Evolutionary conservation across 1,140 invertebrate species (phyloP), one percentile per base, ranked within the genome.

Genomic region (Maconellicoccus hirsutus): DNA sequence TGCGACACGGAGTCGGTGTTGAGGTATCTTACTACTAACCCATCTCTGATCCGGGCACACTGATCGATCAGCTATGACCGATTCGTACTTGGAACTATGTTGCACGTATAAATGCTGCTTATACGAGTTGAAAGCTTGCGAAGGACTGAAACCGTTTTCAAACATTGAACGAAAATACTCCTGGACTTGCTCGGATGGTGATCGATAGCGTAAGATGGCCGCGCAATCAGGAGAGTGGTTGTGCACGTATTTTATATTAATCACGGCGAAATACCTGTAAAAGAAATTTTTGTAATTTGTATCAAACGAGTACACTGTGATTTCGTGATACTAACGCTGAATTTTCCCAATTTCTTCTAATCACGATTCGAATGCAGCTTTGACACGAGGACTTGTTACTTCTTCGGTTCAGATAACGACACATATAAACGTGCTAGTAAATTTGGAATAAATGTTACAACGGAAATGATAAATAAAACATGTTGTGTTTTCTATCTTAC

Each of bases 71-170:
- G 61, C 61, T 2, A 66, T 25, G 10, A 66, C 25, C 4, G 21
- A 8, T 8, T 66, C 61, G 25, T 66, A 66, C 8, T 66, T 25
- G 25, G 21, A 16, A 66, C 10, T 26, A 66, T 26, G 19, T 26
- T 66, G 61, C 6, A 23, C 61, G 61, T 66, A 66, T 26, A 66
- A 26, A 66, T 66, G 61, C 16, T 66, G 61, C 25, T 66, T 66
- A 16, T 66, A 66, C 61, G 61, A 66, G 19, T 66, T 66, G 3
- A 25, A 23, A 23, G 22, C 25, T 66, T 66, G 61, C 4, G 61
- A 66, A 66, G 61, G 61, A 66, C 19, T 66, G 25, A 66, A 22
- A 23, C 61, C 61, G 19, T 66, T 66, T 66, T 66, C 61, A 25
- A 66, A 66, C 61, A 66, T 23, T 3, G 61, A 66, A 23, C 61